phyloP scores from a whole-genome alignment of 2,888 invertebrate species.

The Eulithis prunata region DNA sequence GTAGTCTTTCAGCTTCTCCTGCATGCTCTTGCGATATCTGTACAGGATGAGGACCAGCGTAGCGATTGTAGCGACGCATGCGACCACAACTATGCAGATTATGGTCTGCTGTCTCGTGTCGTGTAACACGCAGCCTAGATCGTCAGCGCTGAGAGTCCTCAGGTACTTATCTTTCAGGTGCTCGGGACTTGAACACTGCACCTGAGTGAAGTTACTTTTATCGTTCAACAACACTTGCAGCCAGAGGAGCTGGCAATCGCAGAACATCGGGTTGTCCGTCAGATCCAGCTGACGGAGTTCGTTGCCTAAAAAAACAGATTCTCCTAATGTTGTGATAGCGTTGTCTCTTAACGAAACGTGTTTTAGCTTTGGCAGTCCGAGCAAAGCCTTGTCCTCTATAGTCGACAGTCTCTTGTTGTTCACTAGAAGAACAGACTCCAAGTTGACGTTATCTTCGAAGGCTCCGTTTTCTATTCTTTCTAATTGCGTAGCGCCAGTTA shows the following conservation, averaged over 20 bases:
- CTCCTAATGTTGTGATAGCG: conserved; percentile 89
- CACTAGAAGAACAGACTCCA: conserved; percentile 90
- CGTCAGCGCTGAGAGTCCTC: conserved; percentile 88
- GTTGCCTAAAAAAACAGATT: conserved; percentile 91
- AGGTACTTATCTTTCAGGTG: conserved; percentile 89
- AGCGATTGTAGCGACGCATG: conserved; percentile 88
- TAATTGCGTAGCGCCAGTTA: conserved; percentile 90
- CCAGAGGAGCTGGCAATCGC: conserved; percentile 93
- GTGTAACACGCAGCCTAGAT: conserved; percentile 92
- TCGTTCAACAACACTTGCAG: conserved; percentile 88
- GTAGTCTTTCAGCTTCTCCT: conserved; percentile 92
- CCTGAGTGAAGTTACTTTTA: conserved; percentile 87
- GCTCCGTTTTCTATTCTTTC: conserved; percentile 90
- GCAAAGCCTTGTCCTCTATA: conserved; percentile 90
- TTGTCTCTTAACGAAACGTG: conserved; percentile 92
- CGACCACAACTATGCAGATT: conserved; percentile 90
- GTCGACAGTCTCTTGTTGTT: conserved; percentile 90
- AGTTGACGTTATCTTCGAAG: conserved; percentile 91
- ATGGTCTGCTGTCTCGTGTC: conserved; percentile 92
- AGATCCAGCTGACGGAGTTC: conserved; percentile 90
- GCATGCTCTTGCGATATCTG: conserved; percentile 91
- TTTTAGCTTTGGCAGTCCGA: conserved; percentile 91
- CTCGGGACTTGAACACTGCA: conserved; percentile 90
- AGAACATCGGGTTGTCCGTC: conserved; percentile 92
- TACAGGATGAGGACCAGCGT: conserved; percentile 90